Base-by-base conservation (phyloP, 1,140 invertebrate genomes). In the Hycleus cichorii region DNA sequence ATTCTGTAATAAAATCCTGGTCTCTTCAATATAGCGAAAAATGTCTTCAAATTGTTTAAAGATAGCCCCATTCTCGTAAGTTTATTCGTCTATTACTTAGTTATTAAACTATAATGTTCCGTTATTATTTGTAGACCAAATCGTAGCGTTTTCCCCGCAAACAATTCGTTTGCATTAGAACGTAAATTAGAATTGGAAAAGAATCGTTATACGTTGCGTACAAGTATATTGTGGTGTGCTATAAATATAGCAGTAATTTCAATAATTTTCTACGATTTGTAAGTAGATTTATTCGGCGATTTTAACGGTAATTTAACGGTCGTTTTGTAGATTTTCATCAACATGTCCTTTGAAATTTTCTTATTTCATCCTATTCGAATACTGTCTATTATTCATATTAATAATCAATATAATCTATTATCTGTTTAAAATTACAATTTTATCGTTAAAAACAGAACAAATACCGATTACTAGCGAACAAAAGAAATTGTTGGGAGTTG, bases 361-460 rank as follows among this genome's bases (percentile, higher is more conserved):
- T 42, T 71, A 63, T 53, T 64, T 66, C 12, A 54, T 72, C 49
- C 67, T 73, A 46, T 39, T 69, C 0, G 76, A 80, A 63, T 76
- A 72, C 60, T 39, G 58, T 3, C 26, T 72, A 0, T 60, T 67
- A 24, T 18, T 65, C 9, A 45, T 74, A 32, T 59, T 75, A 2
- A 64, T 56, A 3, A 59, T 78, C 1, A 78, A 77, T 62, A 60
- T 72, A 0, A 4, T 75, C 3, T 77, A 72, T 59, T 74, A 78
- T 59, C 61, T 78, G 43, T 63, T 47, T 26, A 73, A 71, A 55
- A 76, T 76, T 63, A 44, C 75, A 18, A 69, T 66, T 50, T 69
- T 72, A 50, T 56, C 69, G 39, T 57, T 75, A 4, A 57, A 54
- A 27, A 60, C 58, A 2, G 68, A 72, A 46, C 65, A 66, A 38